Base-by-base conservation (phyloP, 2,888 invertebrate genomes). In the Parnassius apollo region DNA sequence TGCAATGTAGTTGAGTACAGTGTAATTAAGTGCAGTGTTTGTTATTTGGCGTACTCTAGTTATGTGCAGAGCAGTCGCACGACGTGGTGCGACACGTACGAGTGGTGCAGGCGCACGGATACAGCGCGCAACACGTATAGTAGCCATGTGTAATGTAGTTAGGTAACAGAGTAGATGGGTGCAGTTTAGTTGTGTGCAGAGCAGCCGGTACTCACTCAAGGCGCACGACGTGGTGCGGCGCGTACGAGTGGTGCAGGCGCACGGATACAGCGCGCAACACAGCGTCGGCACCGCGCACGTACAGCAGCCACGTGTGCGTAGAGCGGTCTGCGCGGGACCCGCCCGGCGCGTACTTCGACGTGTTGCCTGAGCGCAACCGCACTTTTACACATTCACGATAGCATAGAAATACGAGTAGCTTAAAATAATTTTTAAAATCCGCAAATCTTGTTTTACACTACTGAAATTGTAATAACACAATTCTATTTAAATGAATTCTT, bases 241-340 rank as follows among this genome's bases (percentile, higher is more conserved):
- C 94, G 86, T 97, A 98, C 35, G 96, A 97, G 25, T 96, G 95
- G 88, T 98, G 97, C 61, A 98, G 90, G 69, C 95, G 94, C 75
- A 97, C 97, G 66, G 95, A 92, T 62, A 97, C 96, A 83, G 95
- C 95, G 55, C 93, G 93, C 4, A 97, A 92, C 74, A 95, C 94
- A 93, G 66, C 87, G 86, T 42, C 68, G 93, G 93, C 64, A 93
- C 95, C 95, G 71, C 96, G 93, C 2, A 98, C 94, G 89, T 98
- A 98, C 62, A 98, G 94, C 88, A 97, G 94, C 98, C 98, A 98
- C 82, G 97, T 97, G 86, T 98, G 97, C 9, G 96, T 96, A 0
- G 95, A 94, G 25, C 93, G 93, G 77, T 95, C 95, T 44, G 93
- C 93, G 42, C 93, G 85, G 25, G 94, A 94, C 74, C 95, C 93